These are phyloP conservation scores for Drosophila triauraria DNA, from an alignment of 1,140 invertebrate species.

Conservation along the genomic window DNA sequence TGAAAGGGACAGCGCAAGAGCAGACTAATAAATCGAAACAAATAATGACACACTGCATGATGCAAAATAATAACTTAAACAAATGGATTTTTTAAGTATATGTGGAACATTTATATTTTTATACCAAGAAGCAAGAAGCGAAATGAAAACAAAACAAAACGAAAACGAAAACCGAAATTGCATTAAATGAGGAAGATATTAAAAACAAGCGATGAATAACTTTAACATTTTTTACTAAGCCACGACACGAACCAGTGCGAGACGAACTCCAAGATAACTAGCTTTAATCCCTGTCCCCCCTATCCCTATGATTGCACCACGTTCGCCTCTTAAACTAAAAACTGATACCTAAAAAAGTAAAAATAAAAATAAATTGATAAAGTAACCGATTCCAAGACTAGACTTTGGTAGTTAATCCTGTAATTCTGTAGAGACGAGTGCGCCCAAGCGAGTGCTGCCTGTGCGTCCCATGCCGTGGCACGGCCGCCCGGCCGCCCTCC, in stretches of 20 bases:
- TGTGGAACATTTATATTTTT: conserved; percentile 83
- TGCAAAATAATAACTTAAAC: conserved; percentile 58
- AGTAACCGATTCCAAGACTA: conserved; percentile 54
- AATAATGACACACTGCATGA: conserved; percentile 47
- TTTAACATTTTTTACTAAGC: conserved; percentile 72
- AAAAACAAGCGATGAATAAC: conserved; percentile 49
- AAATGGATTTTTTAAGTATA: conserved; percentile 76
- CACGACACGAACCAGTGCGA: conserved; percentile 36
- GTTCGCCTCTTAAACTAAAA: conserved; percentile 51
- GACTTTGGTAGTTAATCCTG: conserved; percentile 57
- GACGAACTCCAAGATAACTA: conserved; percentile 70
- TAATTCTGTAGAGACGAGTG: conserved; percentile 51
- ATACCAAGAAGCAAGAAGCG: conserved; percentile 79
- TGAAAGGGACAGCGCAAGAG: conserved; percentile 32
- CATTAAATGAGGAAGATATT: conserved; percentile 42
- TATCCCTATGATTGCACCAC: conserved; percentile 54
- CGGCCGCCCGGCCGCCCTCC: conserved; percentile 23
- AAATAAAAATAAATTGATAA: conserved; percentile 4
- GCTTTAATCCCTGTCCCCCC: conserved; percentile 64
- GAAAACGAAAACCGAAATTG: conserved; percentile 49
- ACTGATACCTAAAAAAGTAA: conserved; percentile 11
- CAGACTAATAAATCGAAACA: conserved; percentile 27
- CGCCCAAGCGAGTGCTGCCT: conserved; percentile 39
- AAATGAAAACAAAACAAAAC: conserved; percentile 62
- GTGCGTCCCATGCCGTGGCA: background rate